Conservation (phyloP, 2,888 invertebrate species). For the Timandra comae region DNA sequence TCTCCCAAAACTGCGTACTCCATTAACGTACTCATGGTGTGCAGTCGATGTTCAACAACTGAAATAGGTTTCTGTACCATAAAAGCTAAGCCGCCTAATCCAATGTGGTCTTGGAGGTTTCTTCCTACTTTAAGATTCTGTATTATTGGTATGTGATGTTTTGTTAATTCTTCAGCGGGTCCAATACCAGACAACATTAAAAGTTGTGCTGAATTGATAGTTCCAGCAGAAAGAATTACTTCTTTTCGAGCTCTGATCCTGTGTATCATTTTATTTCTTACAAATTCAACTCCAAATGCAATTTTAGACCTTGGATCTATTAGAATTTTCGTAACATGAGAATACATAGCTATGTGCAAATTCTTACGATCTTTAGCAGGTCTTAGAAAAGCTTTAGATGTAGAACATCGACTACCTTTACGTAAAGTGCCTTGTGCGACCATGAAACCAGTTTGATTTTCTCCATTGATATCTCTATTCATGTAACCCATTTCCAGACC, state of each 20-base stretch:
- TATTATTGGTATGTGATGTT: conserved; percentile 85
- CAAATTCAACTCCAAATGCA: conserved; percentile 89
- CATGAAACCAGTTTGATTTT: conserved; percentile 92
- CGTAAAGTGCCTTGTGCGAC: conserved; percentile 89
- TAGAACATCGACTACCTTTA: conserved; percentile 90
- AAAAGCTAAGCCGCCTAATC: conserved; percentile 90
- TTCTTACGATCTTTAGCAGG: conserved; percentile 88
- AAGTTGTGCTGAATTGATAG: conserved; percentile 95
- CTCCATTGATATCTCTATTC: conserved; percentile 91
- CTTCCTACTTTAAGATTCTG: conserved; percentile 89
- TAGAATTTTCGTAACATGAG: conserved; percentile 86
- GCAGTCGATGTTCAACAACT: conserved; percentile 86
- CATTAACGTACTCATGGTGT: conserved; percentile 86
- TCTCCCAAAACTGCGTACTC: conserved; percentile 90
- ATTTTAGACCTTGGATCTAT: conserved; percentile 84
- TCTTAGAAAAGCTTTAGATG: conserved; percentile 90
- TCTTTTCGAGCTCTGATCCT: conserved; percentile 88
- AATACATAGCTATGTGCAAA: conserved; percentile 88
- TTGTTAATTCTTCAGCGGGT: conserved; percentile 82
- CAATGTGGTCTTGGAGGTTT: conserved; percentile 93
- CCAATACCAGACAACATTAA: conserved; percentile 95
- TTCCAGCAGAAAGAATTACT: conserved; percentile 92
- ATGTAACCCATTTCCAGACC: conserved; percentile 90
- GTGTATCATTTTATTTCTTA: conserved; percentile 83
- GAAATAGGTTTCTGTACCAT: conserved; percentile 86